phyloP scores from a whole-genome alignment of 1,140 invertebrate genomes.

The Atta colombica region DNA sequence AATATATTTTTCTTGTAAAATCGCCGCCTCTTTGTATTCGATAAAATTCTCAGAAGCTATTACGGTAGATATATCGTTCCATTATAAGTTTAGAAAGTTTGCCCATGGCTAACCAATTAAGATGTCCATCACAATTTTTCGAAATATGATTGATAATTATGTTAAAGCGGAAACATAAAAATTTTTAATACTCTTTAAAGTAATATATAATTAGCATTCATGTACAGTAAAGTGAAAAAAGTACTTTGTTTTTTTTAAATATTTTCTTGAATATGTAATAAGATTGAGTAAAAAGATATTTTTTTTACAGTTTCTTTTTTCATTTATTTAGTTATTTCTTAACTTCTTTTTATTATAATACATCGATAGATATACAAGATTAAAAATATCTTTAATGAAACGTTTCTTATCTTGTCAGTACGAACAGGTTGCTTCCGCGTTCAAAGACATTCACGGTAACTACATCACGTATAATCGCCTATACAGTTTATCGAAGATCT shows the following conservation, averaged over 20 bases:
- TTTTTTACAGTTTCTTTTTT: neutral
- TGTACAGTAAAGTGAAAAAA: neutral
- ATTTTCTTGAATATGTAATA: neutral
- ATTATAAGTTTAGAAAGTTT: constrained; percentile 10
- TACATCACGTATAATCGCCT: constrained; percentile 59
- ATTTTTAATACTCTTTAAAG: neutral
- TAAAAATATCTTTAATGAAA: neutral
- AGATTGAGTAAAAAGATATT: neutral
- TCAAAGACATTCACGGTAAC: constrained; percentile 62
- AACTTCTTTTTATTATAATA: neutral
- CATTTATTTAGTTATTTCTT: neutral
- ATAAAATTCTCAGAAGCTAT: neutral
- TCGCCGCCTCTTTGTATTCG: neutral
- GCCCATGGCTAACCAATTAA: neutral
- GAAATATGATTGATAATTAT: neutral
- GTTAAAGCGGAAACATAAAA: neutral
- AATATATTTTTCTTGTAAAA: neutral
- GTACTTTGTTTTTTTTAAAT: neutral
- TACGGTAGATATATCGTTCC: neutral
- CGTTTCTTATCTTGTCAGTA: neutral
- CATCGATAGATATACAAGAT: neutral
- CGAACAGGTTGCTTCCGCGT: constrained; percentile 43
- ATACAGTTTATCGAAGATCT: constrained; percentile 55
- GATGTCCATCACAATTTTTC: neutral
- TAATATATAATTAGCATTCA: neutral